Conservation (phyloP, 2,113 vertebrate genomes). For the Pelecanoides urinatrix region DNA sequence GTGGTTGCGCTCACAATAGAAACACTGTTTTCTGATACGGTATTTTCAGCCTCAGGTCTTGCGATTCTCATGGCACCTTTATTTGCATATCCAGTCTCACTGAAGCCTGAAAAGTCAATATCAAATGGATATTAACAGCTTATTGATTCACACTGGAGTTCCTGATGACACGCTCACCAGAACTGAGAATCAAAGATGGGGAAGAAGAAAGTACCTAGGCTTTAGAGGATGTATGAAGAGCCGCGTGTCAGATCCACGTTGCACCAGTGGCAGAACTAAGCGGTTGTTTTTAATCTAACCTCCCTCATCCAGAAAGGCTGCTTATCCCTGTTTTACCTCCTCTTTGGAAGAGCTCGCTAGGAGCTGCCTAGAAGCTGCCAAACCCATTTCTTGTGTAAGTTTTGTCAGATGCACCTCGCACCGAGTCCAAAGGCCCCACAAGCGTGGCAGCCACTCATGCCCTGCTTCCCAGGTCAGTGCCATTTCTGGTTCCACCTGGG, state of each 20-base stretch:
- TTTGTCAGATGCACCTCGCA: neutral
- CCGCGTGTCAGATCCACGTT: rapidly evolving
- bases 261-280: neutral
- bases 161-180: neutral
- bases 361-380: neutral
- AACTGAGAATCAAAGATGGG: neutral
- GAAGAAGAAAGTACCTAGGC: neutral
- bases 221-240: neutral
- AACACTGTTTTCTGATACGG: neutral
- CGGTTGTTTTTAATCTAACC: neutral
- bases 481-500: neutral
- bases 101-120: neutral
- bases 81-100: neutral
- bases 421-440: neutral
- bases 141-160: neutral
- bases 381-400: neutral
- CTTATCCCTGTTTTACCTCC: neutral
- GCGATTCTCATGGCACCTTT: neutral
- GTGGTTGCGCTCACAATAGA: neutral
- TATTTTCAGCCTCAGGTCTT: neutral
- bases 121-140: neutral
- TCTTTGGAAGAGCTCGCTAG: neutral
- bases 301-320: neutral
- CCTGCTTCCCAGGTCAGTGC: neutral
- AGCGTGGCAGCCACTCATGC: rapidly evolving